Conservation (phyloP, 2,113 vertebrate genomes). For the Atherinomorus stipes region DNA sequence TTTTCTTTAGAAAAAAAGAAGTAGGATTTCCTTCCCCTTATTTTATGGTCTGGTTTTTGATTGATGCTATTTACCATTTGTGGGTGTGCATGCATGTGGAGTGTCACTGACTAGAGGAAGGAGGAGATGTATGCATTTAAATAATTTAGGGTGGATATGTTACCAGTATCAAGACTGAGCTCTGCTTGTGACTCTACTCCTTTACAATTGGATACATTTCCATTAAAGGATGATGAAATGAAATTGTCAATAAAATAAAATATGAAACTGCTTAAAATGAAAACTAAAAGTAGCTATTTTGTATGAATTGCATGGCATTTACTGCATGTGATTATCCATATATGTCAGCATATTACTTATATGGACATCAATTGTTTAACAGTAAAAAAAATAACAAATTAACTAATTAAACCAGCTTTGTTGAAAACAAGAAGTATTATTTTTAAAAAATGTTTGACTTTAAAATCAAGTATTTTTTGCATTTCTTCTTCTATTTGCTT, state of each 20-base stretch:
- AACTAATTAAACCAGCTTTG: constrained; percentile 1
- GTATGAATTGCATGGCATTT: too few relatives aligned
- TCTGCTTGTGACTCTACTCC: too few relatives aligned
- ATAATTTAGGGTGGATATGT: too few relatives aligned
- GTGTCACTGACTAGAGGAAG: background rate
- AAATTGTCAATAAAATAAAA: too few relatives aligned
- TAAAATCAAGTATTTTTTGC: background rate
- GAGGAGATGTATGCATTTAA: too few relatives aligned
- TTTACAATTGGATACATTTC: too few relatives aligned
- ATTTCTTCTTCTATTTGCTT: background rate
- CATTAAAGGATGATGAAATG: too few relatives aligned
- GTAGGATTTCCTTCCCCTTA: constrained; percentile 14
- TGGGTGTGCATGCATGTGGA: constrained; percentile 1
- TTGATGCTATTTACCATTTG: constrained; percentile 27
- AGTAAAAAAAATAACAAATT: background rate
- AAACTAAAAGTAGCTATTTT: too few relatives aligned
- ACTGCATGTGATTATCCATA: too few relatives aligned
- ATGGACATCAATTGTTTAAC: background rate
- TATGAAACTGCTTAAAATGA: too few relatives aligned
- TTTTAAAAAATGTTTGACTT: background rate
- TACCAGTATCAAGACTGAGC: too few relatives aligned
- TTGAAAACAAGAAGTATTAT: background rate
- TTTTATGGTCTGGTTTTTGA: constrained; percentile 11
- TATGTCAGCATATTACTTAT: background rate
- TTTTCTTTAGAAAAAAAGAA: constrained; percentile 9